Evolutionary conservation across 2,113 vertebrate genomes (phyloP).

Genomic region (Pomatorhinus ruficollis): DNA sequence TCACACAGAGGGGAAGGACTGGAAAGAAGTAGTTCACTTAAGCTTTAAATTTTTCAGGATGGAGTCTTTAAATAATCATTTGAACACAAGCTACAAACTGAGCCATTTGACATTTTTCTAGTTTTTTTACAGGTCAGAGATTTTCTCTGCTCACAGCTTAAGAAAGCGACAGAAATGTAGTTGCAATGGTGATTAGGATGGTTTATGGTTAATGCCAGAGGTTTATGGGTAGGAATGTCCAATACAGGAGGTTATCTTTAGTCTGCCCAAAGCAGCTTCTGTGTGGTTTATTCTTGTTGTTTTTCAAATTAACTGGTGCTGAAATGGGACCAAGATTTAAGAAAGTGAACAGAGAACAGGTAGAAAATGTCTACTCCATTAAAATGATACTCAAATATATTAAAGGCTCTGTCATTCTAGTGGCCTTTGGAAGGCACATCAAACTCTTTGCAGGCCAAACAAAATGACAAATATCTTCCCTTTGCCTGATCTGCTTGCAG

Average conservation of each 20-base stretch:
- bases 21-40: constrained; percentile 4
- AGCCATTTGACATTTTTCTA: constrained; percentile 31
- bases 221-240: constrained; percentile 14
- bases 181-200: constrained; percentile 2
- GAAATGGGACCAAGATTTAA: not conserved
- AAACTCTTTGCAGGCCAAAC: not conserved
- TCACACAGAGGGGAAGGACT: not conserved
- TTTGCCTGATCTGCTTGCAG: not conserved
- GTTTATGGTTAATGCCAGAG: constrained; percentile 5
- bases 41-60: constrained; percentile 41
- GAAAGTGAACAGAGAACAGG: not conserved
- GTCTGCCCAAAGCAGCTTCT: not conserved
- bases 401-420: not conserved
- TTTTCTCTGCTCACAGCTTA: constrained; percentile 20
- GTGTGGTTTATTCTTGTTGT: not conserved
- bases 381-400: not conserved
- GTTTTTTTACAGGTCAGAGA: constrained; percentile 10
- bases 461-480: not conserved
- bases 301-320: constrained; percentile 22
- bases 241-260: not conserved
- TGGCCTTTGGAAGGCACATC: not conserved
- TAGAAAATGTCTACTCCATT: not conserved
- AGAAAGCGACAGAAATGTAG: not conserved
- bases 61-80: constrained; percentile 54
- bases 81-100: constrained; percentile 7